A percentile compares a stretch with the other conserved stretches of the same genome.
These are phyloP conservation scores for Ophion ventricosus DNA, from an alignment of 2,888 invertebrate genomes.

Conservation along the genomic window DNA sequence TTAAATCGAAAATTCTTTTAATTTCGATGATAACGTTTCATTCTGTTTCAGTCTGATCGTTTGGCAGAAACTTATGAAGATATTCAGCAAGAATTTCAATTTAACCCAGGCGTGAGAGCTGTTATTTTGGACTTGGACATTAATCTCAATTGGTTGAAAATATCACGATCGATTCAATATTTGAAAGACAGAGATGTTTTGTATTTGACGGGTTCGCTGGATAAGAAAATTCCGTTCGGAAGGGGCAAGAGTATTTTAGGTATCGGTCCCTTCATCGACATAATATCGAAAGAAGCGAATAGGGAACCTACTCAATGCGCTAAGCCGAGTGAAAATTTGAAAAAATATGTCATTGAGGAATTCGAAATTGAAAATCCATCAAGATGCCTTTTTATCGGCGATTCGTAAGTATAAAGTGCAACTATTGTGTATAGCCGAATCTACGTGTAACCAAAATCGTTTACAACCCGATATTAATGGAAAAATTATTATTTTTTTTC, in stretches of 20 bases:
- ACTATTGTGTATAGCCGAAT: not conserved
- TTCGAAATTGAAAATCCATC: slow-evolving; percentile 73
- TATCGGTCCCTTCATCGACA: slow-evolving; percentile 83
- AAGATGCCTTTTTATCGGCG: slow-evolving; percentile 79
- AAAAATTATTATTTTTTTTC: slow-evolving; percentile 52
- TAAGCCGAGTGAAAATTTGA: slow-evolving; percentile 84
- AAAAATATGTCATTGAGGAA: slow-evolving; percentile 76
- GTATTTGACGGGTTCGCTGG: slow-evolving; percentile 84
- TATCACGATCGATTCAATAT: slow-evolving; percentile 84
- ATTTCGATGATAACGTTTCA: not conserved
- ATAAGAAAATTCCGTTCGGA: slow-evolving; percentile 82
- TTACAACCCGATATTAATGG: slow-evolving; percentile 4
- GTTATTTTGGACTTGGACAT: slow-evolving; percentile 86
- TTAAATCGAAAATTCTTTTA: not conserved
- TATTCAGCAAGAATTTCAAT: slow-evolving; percentile 49
- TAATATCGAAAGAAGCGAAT: slow-evolving; percentile 82
- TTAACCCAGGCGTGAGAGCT: slow-evolving; percentile 83
- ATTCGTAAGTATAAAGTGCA: slow-evolving; percentile 74
- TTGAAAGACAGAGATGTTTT: slow-evolving; percentile 84
- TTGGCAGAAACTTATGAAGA: slow-evolving; percentile 38
- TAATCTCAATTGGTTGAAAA: slow-evolving; percentile 84
- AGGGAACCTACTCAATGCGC: slow-evolving; percentile 83
- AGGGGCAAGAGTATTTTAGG: slow-evolving; percentile 82
- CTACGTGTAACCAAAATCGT: not conserved
- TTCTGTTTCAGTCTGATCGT: slow-evolving; percentile 63